Base-by-base conservation (phyloP, 1,140 invertebrate species). In the Calosoma granatense region DNA sequence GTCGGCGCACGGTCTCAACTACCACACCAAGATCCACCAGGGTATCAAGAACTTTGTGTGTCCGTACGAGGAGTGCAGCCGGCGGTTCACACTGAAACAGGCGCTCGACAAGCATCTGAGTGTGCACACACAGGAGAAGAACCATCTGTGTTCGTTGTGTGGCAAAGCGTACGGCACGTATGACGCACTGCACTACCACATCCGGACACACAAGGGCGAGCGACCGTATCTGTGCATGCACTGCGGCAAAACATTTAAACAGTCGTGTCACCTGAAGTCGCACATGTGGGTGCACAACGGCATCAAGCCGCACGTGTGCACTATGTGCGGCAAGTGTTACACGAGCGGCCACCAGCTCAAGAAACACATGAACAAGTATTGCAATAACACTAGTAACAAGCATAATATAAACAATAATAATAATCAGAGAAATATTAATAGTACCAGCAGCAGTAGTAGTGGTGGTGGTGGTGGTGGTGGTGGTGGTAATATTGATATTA, bases 41-140 rank as follows among this genome's bases (percentile, higher is more conserved):
- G 51, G 51, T 4, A 20, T 53, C 12, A 53, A 53, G 17, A 22
- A 53, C 22, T 53, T 9, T 15, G 21, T 20, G 20, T 53, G 51
- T 15, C 11, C 17, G 4, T 21, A 20, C 11, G 51, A 53, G 11
- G 12, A 20, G 2, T 53, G 51, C 21, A 20, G 3, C 3, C 4
- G 17, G 20, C 51, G 51, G 4, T 53, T 53, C 15, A 53, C 11
- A 11, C 11, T 53, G 11, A 53, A 53, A 15, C 51, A 53, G 22
- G 51, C 51, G 51, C 17, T 53, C 6, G 21, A 20, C 4, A 53
- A 53, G 22, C 82, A 84, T 60, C 67, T 80, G 12, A 65, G 81
- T 17, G 68, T 80, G 0, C 82, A 84, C 65, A 56, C 58, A 11
- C 20, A 26, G 11, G 56, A 58, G 56, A 57, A 60, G 20, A 20